Base-by-base conservation (phyloP, 2,797 vertebrate species). In the Scomberomorus guttatus region DNA sequence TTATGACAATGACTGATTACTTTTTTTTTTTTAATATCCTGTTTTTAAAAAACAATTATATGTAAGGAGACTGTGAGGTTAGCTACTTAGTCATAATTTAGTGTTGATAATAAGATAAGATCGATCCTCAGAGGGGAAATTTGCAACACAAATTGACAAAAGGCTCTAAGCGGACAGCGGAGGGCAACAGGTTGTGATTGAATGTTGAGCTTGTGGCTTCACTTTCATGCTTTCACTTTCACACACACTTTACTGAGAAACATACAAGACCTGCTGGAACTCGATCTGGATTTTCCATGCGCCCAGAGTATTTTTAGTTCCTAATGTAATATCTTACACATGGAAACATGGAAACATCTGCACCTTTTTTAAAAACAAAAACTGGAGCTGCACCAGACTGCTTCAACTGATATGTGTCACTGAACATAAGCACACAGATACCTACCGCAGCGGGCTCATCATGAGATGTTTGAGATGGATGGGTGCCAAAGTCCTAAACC, bases 221-320 rank as follows among this genome's bases (percentile, higher is more conserved):
- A 56, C 2, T 46, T 54, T 18, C 7, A 64, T 34, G 11, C 13
- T 79, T 79, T 82, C 65, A 56, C 44, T 68, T 82, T 77, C 68
- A 52, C 50, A 27, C 29, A 42, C 15, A 15, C 8, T 64, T 48
- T 6, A 57, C 11, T 60, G 20, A 34, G 32, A 29, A 48, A 46
- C 27, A 32, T 9, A 5, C 27, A 61, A 37, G 34, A n/a, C 44
- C 52, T 54, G 32, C 5, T 64, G 18, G 6, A 51, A 17, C 25
- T 22, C 0, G 0, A 46, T 7, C 8, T 44, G 48, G 15, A 54
- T 50, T 54, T 27, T 44, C 8, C 6, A 42, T 6, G 18, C 18
- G 17, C 17, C 14, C 46, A 61, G 7, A 2, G 27, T 17, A 12
- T 22, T 20, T 57, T 15, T 17, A 6, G 6, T 18, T 61, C 15